These are phyloP conservation scores for Fringilla coelebs DNA, from an alignment of 2,797 vertebrate genomes.

Conservation along the genomic window DNA sequence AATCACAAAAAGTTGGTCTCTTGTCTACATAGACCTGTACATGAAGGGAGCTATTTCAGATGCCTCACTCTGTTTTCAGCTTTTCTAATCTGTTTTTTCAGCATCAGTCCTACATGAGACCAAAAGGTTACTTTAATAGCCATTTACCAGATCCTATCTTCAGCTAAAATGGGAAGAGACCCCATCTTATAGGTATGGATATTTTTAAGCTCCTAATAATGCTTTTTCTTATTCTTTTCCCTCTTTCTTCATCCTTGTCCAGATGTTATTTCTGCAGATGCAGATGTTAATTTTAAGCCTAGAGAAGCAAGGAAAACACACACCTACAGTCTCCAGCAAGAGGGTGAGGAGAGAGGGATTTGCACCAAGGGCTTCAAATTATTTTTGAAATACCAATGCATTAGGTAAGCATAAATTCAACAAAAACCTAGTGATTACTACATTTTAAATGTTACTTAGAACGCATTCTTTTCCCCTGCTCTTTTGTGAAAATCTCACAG, in stretches of 20 bases:
- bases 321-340: neutral
- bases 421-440: neutral
- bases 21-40: neutral
- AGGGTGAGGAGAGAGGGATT: neutral
- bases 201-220: neutral
- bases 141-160: neutral
- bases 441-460: neutral
- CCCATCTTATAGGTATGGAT: neutral
- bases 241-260: too few relatives aligned
- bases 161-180: neutral
- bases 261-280: neutral
- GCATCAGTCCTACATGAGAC: neutral
- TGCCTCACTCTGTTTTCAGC: neutral
- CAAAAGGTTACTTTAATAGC: neutral
- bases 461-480: rapidly evolving
- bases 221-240: neutral
- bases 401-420: neutral
- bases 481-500: neutral
- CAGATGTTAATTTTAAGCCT: neutral
- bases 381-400: constrained; percentile 14
- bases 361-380: neutral
- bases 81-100: neutral
- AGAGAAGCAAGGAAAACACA: neutral
- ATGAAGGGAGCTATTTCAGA: neutral
- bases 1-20: neutral